Conservation (phyloP, 2,797 vertebrate genomes). For the Macrochelys suwanniensis region DNA sequence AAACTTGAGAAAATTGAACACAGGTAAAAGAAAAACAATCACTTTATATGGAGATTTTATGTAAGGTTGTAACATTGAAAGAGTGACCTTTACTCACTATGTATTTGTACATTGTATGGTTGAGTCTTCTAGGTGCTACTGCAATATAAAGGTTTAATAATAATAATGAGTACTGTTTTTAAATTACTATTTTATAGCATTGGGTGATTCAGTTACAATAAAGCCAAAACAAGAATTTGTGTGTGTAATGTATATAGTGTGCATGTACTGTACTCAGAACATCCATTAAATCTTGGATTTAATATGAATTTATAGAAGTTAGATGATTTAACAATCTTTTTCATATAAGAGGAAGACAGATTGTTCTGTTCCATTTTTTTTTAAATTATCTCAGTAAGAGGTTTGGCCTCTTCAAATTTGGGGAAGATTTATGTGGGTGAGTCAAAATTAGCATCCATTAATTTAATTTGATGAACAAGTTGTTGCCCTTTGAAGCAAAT, state of each 20-base stretch:
- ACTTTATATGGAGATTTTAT: not conserved
- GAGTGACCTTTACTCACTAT: not conserved
- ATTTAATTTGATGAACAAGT: not conserved
- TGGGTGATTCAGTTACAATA: not conserved
- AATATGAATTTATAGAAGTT: not conserved
- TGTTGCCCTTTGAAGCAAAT: not conserved
- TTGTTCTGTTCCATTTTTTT: not conserved
- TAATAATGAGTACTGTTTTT: not conserved
- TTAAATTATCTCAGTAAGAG: not conserved
- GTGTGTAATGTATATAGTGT: not conserved
- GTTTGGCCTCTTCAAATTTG: not conserved
- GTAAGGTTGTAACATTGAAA: not conserved
- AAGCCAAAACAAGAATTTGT: not conserved
- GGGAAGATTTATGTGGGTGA: not conserved
- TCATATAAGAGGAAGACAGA: not conserved
- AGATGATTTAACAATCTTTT: not conserved
- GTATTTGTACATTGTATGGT: accelerated
- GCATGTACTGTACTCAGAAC: not conserved
- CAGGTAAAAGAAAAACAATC: not conserved
- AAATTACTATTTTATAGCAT: not conserved
- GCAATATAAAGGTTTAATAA: not conserved
- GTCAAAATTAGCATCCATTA: not conserved
- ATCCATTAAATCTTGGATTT: not conserved
- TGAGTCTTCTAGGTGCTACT: not conserved
- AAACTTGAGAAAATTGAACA: not conserved